Evolutionary conservation across 2,113 vertebrate species (phyloP), one percentile per base, ranked within the genome.

Genomic region (Gnathonemus longibarbis): DNA sequence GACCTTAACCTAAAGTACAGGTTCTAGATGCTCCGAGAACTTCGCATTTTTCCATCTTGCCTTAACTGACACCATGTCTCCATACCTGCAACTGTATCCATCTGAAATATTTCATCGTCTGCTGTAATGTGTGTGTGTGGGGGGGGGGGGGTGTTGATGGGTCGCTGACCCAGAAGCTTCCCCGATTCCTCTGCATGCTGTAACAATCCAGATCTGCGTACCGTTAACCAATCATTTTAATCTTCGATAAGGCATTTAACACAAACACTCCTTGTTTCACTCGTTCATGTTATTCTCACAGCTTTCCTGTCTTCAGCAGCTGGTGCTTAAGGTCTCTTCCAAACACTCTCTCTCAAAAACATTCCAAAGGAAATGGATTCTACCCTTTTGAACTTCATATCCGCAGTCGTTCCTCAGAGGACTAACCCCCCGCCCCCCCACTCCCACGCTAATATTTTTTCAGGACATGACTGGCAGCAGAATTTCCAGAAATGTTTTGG

Each of bases 1-100:
- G 66, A 74, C 27, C 66, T 15, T 31, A 84, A 24, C 6, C 84
- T 10, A 86, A 86, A n/a, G 21, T 10, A 3, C 48, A 50, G 17
- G 24, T 86, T 50, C 35, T n/a, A 9, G 24, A 86, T 9, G 3
- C n/a, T 27, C 84, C 1, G 7, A 84, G 35, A 84, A 42, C 90
- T 90, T 93, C 91, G 90, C 85, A 91, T 94, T 93, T 88, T 93
- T 58, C 89, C 77, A 91, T 92, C 91, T 94, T 93, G 93, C 93
- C 94, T 95, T 94, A 94, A 94, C 91, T 31, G 84, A 94, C 90
- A 90, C 15, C 84, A 91, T 74, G 88, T 92, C 91, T 87, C 50
- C 17, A 91, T 77, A 10, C 13, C 85, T 27, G 84, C 10, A 49
- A 49, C 42, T 27, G 62, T 10, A 66, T 27, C n/a, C n/a, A n/a